Base-by-base conservation (phyloP, 2,888 invertebrate species). In the Chaetogeoica ovagalla region DNA sequence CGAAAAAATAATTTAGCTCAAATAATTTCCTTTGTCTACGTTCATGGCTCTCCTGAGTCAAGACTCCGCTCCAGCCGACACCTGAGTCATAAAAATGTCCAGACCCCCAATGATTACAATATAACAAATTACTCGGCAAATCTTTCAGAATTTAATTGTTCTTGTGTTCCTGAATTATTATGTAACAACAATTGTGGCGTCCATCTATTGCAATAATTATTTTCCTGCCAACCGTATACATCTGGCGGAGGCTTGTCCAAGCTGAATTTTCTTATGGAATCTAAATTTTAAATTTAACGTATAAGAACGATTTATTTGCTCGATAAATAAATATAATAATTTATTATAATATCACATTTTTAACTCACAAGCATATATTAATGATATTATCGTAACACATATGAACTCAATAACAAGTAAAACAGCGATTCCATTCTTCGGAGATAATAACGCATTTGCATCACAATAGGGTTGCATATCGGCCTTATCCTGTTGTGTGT, bases 391-490 rank as follows among this genome's bases (percentile, higher is more conserved):
- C 15, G 71, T 55, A 5, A 79, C 70, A 63, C 37, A 55, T 23
- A 79, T 19, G 62, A 79, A 79, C 19, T 79, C 79, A 23, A 79
- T 39, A 57, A 71, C 13, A n/a, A 79, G 70, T 63, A 79, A 79
- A 6, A 71, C 15, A 7, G 70, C 79, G 9, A 79, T 71, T 23
- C 79, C 79, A 79, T 79, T 71, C 71, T 79, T 79, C 9, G 79
- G 79, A 23, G 79, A 79, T 23, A 79, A 63, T 19, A 79, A 63
- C 19, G 71, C n/a, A 55, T 79, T 79, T n/a, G 70, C 79, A 63
- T 79, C 79, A n/a, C 79, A 79, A 19, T 79, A 79, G 0, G 79
- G 79, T 57, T 79, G 39, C 43, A 79, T 57, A 43, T 79, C 71
- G 9, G 79, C 62, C 43, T 71, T 30, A 23, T 79, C 79, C 71